phyloP scores from a whole-genome alignment of 2,113 vertebrate genomes.

The Pteropus alecto region DNA sequence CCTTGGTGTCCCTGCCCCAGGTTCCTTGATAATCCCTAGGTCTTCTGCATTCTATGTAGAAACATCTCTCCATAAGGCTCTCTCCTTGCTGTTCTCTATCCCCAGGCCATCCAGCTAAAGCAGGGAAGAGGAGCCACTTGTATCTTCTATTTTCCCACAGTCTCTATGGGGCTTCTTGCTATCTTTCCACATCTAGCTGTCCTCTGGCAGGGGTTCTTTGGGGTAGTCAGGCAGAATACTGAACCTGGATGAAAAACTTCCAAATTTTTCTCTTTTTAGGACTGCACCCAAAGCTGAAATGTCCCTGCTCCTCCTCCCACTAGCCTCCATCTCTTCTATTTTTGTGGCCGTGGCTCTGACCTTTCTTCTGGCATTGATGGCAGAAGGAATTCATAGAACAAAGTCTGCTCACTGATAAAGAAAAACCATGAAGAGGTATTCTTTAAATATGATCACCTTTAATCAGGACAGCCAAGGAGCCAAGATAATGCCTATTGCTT shows the following conservation, averaged over 20 bases:
- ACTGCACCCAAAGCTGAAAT: neutral
- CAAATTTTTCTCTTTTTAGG: neutral
- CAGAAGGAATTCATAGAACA: neutral
- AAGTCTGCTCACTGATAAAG: neutral
- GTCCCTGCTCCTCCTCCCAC: neutral
- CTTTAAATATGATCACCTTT: neutral
- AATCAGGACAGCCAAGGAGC: neutral
- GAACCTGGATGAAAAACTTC: neutral
- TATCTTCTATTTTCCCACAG: neutral
- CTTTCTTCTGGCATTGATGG: neutral
- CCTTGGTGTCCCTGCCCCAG: neutral
- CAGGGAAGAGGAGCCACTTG: neutral
- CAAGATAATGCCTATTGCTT: neutral
- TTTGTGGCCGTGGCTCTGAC: fast-evolving
- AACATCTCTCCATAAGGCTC: neutral
- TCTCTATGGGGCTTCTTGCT: neutral
- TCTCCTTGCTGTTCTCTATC: neutral
- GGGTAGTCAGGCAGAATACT: neutral
- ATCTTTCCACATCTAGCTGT: fast-evolving
- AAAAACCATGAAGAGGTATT: neutral
- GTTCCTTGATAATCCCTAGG: no score
- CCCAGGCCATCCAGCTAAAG: neutral
- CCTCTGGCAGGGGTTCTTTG: neutral
- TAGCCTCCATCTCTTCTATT: neutral
- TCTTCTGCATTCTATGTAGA: neutral